Conservation (phyloP, 2,888 invertebrate genomes). For the Nezara viridula region DNA sequence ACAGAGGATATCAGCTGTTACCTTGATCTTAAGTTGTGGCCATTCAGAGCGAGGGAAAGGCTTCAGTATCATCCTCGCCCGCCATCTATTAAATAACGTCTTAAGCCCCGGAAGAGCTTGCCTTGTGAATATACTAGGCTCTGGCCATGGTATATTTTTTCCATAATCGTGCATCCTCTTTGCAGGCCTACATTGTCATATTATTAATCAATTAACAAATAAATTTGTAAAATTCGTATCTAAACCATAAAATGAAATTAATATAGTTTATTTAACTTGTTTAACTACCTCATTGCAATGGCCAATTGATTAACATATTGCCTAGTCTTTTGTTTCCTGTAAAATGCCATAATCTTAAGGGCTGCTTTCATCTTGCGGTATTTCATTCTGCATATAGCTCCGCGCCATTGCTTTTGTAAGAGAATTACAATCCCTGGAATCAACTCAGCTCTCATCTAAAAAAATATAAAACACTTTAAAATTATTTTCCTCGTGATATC, state of each 20-base stretch:
- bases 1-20: constrained; percentile 65
- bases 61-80: constrained; percentile 87
- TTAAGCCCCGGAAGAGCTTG: constrained; percentile 75
- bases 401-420: constrained; percentile 96
- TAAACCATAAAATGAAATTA: neutral
- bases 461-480: constrained; percentile 60
- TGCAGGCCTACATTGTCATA: constrained; percentile 71
- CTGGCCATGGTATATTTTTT: constrained; percentile 86
- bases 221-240: neutral
- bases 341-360: constrained; percentile 83
- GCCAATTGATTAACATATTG: constrained; percentile 79
- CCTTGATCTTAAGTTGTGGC: constrained; percentile 87
- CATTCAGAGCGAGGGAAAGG: constrained; percentile 86
- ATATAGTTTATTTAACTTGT: neutral
- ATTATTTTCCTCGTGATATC: neutral
- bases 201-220: neutral
- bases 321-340: constrained; percentile 83
- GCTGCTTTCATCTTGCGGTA: constrained; percentile 91
- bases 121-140: constrained; percentile 79
- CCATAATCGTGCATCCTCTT: constrained; percentile 81
- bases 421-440: constrained; percentile 93
- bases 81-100: constrained; percentile 83
- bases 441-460: constrained; percentile 81
- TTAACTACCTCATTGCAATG: constrained; percentile 73
- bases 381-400: constrained; percentile 81